Evolutionary conservation across 2,888 invertebrate species (phyloP), one percentile per base, ranked within the genome.

Genomic region (Schrankia costaestrigalis): DNA sequence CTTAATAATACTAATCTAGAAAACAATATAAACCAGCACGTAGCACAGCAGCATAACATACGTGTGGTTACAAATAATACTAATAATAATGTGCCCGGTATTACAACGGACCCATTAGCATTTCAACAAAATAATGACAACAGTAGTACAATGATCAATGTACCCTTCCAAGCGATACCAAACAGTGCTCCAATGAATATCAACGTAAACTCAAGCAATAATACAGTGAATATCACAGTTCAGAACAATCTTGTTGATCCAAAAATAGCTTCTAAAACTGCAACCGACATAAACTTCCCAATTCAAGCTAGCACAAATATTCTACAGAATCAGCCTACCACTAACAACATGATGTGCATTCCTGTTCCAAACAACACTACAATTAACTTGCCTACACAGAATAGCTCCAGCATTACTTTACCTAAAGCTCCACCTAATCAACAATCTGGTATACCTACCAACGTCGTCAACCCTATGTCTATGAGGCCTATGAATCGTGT

Each of bases 401-500:
- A 78, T 41, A 81, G 82, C 53, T 79, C 90, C 18, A 90, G 90
- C 57, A 91, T 91, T 46, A 89, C 88, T 39, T 78, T 92, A 42
- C 91, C 91, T 4, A 90, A 90, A 56, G 90, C 91, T 31, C 87
- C 89, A 15, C 84, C 89, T 7, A 90, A 91, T 41, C 91, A 90
- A 62, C 90, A 90, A 56, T 83, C 82, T 41, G 89, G 90, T 18
- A 91, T 93, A 55, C 93, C 93, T 10, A 93, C 92, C 7, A 93
- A 93, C 68, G 91, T 93, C 31, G 93, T 93, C 0, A 92, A 91
- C 63, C 93, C 93, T 1, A 90, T 92, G 79, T 81, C 84, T 3
- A 89, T 79, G 74, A 84, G 94, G 38, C 94, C 94, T 23, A 94
- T 94, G 89, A 94, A 93, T 65, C 89, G 94, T 44, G 94, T 94